Evolutionary conservation across 1,140 invertebrate species (phyloP).

Genomic region (Brachionus plicatilis): DNA sequence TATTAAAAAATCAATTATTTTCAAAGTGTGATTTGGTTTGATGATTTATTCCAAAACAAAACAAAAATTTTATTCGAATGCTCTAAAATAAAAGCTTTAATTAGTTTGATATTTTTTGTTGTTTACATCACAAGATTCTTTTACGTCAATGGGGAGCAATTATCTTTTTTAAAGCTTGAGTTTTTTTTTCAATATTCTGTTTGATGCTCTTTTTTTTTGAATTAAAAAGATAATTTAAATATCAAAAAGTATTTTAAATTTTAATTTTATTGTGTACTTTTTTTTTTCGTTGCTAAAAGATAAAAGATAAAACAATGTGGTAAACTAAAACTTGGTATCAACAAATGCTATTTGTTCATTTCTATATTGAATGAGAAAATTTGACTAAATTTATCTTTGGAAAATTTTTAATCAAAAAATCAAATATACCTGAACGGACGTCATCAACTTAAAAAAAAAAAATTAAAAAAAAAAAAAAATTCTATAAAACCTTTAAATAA

Average conservation of each 20-base stretch:
- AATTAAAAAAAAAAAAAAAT: not conserved
- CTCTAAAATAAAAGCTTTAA: too few species aligned
- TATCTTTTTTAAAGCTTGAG: constrained; percentile 2
- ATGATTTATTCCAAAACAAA: too few species aligned
- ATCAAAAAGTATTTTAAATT: not conserved
- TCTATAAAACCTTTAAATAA: not conserved
- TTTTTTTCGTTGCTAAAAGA: not conserved
- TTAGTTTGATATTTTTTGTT: not conserved
- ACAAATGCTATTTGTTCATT: not conserved
- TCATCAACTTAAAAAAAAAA: not conserved
- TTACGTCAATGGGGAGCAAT: constrained; percentile 15
- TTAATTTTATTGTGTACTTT: not conserved
- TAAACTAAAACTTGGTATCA: not conserved
- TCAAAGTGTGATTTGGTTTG: too few species aligned
- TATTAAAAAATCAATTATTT: too few species aligned
- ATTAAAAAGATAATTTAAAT: not conserved
- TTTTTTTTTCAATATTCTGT: not conserved
- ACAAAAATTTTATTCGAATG: too few species aligned
- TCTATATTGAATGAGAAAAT: not conserved
- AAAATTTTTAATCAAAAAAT: not conserved
- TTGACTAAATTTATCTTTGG: not conserved
- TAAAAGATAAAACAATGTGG: not conserved
- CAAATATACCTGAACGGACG: not conserved
- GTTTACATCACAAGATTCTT: not conserved
- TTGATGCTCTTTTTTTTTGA: not conserved